These are phyloP conservation scores for Campaea margaritaria DNA, from an alignment of 2,888 invertebrate genomes.

Conservation along the genomic window DNA sequence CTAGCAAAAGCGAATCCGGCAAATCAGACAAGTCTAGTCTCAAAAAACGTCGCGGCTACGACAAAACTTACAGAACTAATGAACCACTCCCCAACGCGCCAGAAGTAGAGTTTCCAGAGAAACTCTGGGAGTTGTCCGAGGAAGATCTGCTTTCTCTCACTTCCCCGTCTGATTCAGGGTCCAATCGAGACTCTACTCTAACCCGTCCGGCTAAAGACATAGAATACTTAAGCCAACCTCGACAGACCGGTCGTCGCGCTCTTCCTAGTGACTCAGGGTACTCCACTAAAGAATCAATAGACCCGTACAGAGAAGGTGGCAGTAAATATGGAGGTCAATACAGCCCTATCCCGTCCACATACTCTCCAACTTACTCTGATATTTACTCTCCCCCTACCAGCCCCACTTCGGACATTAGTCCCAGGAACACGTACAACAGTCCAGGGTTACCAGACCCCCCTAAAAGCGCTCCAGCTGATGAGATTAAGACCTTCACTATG, in stretches of 20 bases:
- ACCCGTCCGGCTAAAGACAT: slow-evolving; percentile 87
- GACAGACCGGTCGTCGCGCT: slow-evolving; percentile 85
- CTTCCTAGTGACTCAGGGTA: slow-evolving; percentile 81
- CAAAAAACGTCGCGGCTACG: slow-evolving; percentile 90
- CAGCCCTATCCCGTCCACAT: slow-evolving; percentile 77
- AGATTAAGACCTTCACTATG: slow-evolving; percentile 76
- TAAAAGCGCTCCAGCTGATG: slow-evolving; percentile 73
- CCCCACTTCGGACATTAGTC: slow-evolving; percentile 76
- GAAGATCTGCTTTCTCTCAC: slow-evolving; percentile 85
- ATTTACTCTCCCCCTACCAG: slow-evolving; percentile 81
- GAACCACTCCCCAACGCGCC: slow-evolving; percentile 92
- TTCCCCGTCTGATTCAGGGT: slow-evolving; percentile 86
- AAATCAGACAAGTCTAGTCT: slow-evolving; percentile 79
- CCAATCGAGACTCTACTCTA: slow-evolving; percentile 83
- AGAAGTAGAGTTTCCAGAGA: slow-evolving; percentile 91
- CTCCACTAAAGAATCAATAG: slow-evolving; percentile 77
- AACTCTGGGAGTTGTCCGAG: slow-evolving; percentile 90
- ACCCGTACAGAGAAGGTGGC: slow-evolving; percentile 60
- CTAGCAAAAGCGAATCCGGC: slow-evolving; percentile 79
- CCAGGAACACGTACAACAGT: slow-evolving; percentile 71
- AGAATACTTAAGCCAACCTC: slow-evolving; percentile 85
- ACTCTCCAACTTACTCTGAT: slow-evolving; percentile 81
- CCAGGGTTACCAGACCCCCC: slow-evolving; percentile 74
- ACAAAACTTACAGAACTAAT: slow-evolving; percentile 92
- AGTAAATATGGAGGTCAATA: slow-evolving; percentile 72